Evolutionary conservation across 2,797 vertebrate species (phyloP).

Genomic region (Chelon labrosus): DNA sequence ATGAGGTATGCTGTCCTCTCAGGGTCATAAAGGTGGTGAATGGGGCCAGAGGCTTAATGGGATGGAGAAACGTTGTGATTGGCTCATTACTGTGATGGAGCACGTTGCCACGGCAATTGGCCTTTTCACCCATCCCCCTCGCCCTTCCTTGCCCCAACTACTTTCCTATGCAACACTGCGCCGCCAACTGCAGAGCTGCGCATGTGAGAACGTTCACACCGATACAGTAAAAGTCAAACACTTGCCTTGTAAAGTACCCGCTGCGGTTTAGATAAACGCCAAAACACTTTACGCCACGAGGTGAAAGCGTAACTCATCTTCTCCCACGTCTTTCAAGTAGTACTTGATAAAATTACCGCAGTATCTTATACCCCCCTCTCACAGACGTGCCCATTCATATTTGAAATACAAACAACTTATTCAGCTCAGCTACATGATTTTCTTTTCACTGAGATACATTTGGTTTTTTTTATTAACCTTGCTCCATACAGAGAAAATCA

Average conservation of each 20-base stretch:
- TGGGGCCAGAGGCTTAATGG: conserved; percentile 79
- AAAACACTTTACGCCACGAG: conserved; percentile 52
- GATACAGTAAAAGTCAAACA: conserved; percentile 59
- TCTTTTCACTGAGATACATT: conserved; percentile 21
- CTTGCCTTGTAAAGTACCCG: conserved; percentile 41
- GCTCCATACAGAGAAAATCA: conserved; percentile 36
- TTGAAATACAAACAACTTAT: conserved; percentile 29
- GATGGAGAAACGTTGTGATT: conserved; percentile 84
- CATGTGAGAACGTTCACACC: conserved; percentile 2
- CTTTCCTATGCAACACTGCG: conserved; percentile 60
- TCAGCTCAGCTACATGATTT: conserved; percentile 24
- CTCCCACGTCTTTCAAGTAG: conserved; percentile 23
- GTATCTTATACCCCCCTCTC: conserved; percentile 15
- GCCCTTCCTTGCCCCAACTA: conserved; percentile 41
- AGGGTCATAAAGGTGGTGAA: conserved; percentile 78
- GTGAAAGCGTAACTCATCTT: conserved; percentile 55
- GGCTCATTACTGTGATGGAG: conserved; percentile 86
- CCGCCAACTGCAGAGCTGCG: conserved; percentile 51
- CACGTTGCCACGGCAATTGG: conserved; percentile 76
- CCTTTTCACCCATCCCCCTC: conserved; percentile 66
- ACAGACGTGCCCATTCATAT: not conserved
- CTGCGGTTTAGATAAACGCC: conserved; percentile 59
- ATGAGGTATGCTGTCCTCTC: conserved; percentile 77
- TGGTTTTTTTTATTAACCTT: conserved; percentile 48
- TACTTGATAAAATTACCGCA: conserved; percentile 45